These are phyloP conservation scores for Diplodus puntazzo DNA, from an alignment of 2,797 vertebrate genomes.

Conservation along the genomic window DNA sequence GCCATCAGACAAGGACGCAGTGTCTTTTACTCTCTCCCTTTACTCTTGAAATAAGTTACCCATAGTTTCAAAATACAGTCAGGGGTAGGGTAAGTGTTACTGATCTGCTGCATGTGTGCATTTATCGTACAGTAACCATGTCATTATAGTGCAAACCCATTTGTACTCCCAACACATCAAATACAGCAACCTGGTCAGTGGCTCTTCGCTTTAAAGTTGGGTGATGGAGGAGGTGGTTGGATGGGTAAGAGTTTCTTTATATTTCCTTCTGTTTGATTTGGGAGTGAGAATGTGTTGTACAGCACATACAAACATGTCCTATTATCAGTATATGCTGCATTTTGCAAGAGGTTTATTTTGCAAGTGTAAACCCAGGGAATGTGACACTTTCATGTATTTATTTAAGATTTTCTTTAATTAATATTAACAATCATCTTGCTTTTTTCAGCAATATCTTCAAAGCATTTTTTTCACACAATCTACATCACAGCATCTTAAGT, in stretches of 20 bases:
- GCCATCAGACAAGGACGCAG: conserved; percentile 1
- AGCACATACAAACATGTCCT: neutral
- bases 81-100: neutral
- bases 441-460: conserved; percentile 49
- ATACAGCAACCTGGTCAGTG: no score
- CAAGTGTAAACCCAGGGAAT: neutral
- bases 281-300: no score
- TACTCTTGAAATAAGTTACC: neutral
- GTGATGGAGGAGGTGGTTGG: no score
- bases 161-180: no score
- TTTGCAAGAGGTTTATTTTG: neutral
- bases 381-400: neutral
- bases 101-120: neutral
- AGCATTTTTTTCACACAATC: conserved; percentile 26
- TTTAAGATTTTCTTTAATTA: conserved; percentile 18
- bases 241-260: no score
- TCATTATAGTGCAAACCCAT: neutral
- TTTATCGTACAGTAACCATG: neutral
- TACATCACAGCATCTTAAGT: conserved; percentile 39
- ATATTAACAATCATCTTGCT: conserved; percentile 21
- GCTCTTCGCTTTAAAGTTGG: no score
- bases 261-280: no score
- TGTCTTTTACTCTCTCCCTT: neutral
- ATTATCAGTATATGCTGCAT: neutral
- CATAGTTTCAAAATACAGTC: neutral